Evolutionary conservation across 2,888 invertebrate genomes (phyloP).

Genomic region (Ceramica pisi): DNA sequence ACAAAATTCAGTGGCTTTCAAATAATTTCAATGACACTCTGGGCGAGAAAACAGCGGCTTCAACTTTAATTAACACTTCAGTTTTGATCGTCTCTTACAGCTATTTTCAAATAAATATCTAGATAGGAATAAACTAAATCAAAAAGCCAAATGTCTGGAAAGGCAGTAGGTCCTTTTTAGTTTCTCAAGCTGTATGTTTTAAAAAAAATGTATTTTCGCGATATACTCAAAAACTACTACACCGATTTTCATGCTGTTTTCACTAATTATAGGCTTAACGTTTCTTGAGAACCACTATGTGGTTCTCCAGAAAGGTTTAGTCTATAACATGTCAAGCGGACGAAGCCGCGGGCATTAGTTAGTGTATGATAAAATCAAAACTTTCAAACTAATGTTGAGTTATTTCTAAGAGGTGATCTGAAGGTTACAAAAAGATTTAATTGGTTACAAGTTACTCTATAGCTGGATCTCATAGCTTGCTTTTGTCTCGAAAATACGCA

Average conservation of each 20-base stretch:
- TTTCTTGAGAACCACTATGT: no score
- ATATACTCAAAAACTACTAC: no score
- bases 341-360: no score
- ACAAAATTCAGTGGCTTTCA: background rate
- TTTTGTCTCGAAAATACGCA: background rate
- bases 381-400: no score
- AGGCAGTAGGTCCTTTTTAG: no score
- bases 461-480: background rate
- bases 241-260: no score
- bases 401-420: background rate
- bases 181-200: background rate
- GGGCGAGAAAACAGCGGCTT: background rate
- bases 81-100: background rate
- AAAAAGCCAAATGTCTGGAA: background rate
- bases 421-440: background rate
- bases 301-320: no score
- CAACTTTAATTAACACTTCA: constrained; percentile 23
- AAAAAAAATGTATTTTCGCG: no score
- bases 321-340: no score
- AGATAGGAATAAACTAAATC: background rate
- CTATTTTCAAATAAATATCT: background rate
- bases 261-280: no score
- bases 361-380: no score
- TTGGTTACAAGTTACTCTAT: background rate
- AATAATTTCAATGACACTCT: constrained; percentile 5